Base-by-base conservation (phyloP, 2,113 vertebrate genomes). In the Myiopsitta monachus region DNA sequence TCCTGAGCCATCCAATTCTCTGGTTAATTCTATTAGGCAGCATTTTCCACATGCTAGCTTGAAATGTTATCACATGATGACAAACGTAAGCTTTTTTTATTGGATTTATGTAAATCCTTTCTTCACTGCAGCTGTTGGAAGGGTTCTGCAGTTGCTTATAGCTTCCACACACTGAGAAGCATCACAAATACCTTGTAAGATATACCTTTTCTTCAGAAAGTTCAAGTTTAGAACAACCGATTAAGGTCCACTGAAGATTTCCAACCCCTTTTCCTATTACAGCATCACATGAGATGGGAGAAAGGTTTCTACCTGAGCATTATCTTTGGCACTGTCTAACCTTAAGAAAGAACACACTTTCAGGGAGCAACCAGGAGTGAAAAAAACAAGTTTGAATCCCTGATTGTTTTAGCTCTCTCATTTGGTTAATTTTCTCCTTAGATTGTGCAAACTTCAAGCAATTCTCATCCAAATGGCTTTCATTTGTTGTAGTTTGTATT, bases 21-120 rank as follows among this genome's bases (percentile, higher is more conserved):
- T 93, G 69, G 68, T 75, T 97, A 98, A 97, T 97, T 98, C 91
- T 92, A 91, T 96, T 97, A 98, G 64, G 92, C 70, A 88, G 95
- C 94, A 95, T 95, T 97, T 97, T 95, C 75, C 70, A 94, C 75
- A 74, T 96, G 47, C 68, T 96, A 96, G 91, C 96, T 97, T 95
- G 95, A 97, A 96, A 97, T 92, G 81, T 91, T 97, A 88, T 97
- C 88, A 83, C 91, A 95, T 96, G 93, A 93, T 96, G 88, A 96
- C 83, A 89, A 97, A 95, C 90, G n/a, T 95, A 97, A 95, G 88
- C 95, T 98, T 96, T 79, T 79, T 91, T 87, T 93, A 93, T 77
- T 97, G 91, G 75, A 97, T 95, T 97, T 96, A 80, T 95, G 90
- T 96, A 97, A 97, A 96, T 96, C 84, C 94, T 94, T 96, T 92